Evolutionary conservation across 2,888 invertebrate species (phyloP).

Genomic region (Myopa tessellatipennis): DNA sequence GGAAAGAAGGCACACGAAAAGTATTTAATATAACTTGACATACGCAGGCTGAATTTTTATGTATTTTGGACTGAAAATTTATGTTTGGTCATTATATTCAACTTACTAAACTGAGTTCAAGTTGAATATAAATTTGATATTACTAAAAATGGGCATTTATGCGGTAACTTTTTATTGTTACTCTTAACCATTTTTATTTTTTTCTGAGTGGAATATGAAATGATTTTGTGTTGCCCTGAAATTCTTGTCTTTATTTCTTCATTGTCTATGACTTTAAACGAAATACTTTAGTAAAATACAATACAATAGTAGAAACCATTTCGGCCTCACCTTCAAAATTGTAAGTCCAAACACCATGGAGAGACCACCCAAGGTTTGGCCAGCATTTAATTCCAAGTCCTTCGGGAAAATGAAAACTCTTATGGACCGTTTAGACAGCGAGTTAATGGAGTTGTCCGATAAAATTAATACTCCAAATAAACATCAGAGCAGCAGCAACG

Average conservation of each 20-base stretch:
- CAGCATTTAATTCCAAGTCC: conserved; percentile 43
- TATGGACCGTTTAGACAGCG: conserved; percentile 57
- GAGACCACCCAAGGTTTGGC: conserved; percentile 46
- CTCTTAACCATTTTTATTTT: background rate
- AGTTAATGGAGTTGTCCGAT: conserved; percentile 49
- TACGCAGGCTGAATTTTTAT: conserved; percentile 99
- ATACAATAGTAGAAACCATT: conserved; percentile 47
- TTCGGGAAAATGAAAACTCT: conserved; percentile 56
- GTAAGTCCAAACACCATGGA: conserved; percentile 49
- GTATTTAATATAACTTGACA: no score
- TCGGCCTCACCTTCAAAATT: conserved; percentile 61
- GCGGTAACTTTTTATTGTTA: background rate
- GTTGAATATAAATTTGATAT: no score
- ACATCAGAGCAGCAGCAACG: conserved; percentile 47
- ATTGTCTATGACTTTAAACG: background rate
- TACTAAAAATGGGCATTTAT: conserved; percentile 86
- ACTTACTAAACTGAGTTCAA: no score
- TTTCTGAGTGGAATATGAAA: background rate
- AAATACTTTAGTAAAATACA: background rate
- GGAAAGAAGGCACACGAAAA: no score
- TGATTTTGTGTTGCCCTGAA: background rate
- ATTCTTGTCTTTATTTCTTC: background rate
- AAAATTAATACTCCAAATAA: conserved; percentile 38
- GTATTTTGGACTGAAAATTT: no score
- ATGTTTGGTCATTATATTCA: background rate